Percentiles rank a stretch among this genome's conserved stretches.
phyloP scores from a whole-genome alignment of 1,140 invertebrate genomes.

The Zaprionus vittiger region DNA sequence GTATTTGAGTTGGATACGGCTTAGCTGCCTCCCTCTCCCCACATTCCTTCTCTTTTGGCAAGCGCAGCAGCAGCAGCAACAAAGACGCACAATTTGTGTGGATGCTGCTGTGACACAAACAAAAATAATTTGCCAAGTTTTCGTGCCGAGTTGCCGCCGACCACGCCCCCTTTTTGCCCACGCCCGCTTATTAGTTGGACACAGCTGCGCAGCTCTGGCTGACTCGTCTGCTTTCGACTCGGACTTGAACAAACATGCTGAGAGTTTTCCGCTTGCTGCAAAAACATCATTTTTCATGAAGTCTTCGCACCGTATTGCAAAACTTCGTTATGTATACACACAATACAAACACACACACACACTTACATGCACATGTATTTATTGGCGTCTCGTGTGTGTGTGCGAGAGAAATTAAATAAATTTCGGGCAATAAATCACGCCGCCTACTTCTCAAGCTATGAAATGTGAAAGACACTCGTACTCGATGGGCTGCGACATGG shows the following conservation, averaged over 20 bases:
- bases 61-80: background rate
- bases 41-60: background rate
- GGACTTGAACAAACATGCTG: slow-evolving; percentile 6
- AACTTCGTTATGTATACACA: slow-evolving; percentile 38
- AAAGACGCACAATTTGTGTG: slow-evolving; percentile 42
- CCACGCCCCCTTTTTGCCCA: slow-evolving; percentile 28
- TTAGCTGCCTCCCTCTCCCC: background rate
- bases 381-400: slow-evolving; percentile 54
- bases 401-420: slow-evolving; percentile 55
- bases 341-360: slow-evolving; percentile 21
- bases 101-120: slow-evolving; percentile 49
- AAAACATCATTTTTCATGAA: slow-evolving; percentile 72
- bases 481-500: slow-evolving; percentile 58
- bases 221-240: slow-evolving; percentile 13
- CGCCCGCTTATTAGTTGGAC: slow-evolving; percentile 59
- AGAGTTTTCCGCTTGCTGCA: slow-evolving; percentile 10
- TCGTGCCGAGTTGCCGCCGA: slow-evolving; percentile 26
- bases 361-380: slow-evolving; percentile 44
- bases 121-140: slow-evolving; percentile 72
- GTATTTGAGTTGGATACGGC: background rate
- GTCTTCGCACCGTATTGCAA: slow-evolving; percentile 70
- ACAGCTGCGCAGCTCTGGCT: slow-evolving; percentile 55
- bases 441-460: background rate
- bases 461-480: background rate
- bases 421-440: slow-evolving; percentile 64